Evolutionary conservation across 2,797 vertebrate genomes (phyloP).

Genomic region (Parauchenoglanis ngamensis): DNA sequence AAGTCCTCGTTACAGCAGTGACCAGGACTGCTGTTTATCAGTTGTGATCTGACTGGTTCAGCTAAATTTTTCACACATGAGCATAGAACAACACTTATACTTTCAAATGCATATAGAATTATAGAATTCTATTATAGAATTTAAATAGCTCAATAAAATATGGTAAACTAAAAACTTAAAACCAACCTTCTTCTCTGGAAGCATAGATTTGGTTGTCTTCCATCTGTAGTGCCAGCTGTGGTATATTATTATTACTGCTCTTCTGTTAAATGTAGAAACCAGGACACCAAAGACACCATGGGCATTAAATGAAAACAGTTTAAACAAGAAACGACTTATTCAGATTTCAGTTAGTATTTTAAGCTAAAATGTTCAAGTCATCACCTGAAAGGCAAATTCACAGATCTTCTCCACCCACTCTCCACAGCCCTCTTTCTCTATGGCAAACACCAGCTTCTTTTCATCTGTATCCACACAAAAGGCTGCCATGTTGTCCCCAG

Average conservation of each 20-base stretch:
- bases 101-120: too few relatives aligned
- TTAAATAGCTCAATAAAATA: not conserved
- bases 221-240: slow-evolving; percentile 72
- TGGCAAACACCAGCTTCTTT: slow-evolving; percentile 83
- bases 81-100: too few relatives aligned
- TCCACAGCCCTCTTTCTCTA: slow-evolving; percentile 73
- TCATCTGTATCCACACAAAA: slow-evolving; percentile 86
- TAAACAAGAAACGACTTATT: not conserved
- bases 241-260: slow-evolving; percentile 20
- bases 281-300: not conserved
- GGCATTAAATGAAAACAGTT: not conserved
- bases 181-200: slow-evolving; percentile 81
- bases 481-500: slow-evolving; percentile 79
- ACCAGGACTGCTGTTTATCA: too few relatives aligned
- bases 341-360: not conserved
- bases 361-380: not conserved
- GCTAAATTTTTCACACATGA: too few relatives aligned
- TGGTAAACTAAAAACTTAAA: not conserved
- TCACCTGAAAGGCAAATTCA: slow-evolving; percentile 83
- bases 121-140: too few relatives aligned
- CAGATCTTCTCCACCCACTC: slow-evolving; percentile 88
- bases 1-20: too few relatives aligned
- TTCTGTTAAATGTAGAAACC: slow-evolving; percentile 50
- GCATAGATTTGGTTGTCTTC: slow-evolving; percentile 89
- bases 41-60: too few relatives aligned